Percentiles rank a stretch among this genome's conserved stretches.
Conservation (phyloP, 1,140 invertebrate species). For the Pseudomyrmex gracilis region DNA sequence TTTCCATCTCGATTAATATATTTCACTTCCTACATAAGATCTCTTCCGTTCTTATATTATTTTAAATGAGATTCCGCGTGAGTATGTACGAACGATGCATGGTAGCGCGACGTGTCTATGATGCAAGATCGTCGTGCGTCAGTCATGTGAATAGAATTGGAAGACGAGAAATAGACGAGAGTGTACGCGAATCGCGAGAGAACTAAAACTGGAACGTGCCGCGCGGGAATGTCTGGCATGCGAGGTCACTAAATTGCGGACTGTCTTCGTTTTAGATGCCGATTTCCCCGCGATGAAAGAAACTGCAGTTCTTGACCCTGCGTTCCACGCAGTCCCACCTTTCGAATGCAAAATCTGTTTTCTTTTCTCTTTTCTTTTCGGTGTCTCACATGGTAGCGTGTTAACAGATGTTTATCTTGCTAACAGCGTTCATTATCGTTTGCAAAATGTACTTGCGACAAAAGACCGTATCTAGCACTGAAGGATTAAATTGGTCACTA, state of each 20-base stretch:
- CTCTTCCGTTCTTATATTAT: constrained; percentile 22
- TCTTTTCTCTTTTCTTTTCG: neutral
- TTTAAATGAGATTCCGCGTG: constrained; percentile 31
- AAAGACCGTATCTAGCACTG: too few species aligned
- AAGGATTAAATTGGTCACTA: too few species aligned
- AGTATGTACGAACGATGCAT: neutral
- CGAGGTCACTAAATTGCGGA: constrained; percentile 62
- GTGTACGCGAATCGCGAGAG: constrained; percentile 60
- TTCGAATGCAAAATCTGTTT: neutral
- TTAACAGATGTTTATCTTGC: neutral
- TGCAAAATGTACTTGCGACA: neutral
- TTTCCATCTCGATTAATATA: constrained; percentile 43
- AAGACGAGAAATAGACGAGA: constrained; percentile 13
- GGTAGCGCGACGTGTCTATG: constrained; percentile 4
- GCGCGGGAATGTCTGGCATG: constrained; percentile 63
- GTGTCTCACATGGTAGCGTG: too few species aligned
- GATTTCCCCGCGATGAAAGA: constrained; percentile 34
- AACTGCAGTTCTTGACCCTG: constrained; percentile 2
- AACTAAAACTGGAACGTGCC: constrained; percentile 71
- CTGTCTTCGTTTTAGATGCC: constrained; percentile 32
- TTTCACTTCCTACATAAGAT: constrained; percentile 45
- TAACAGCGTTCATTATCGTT: neutral
- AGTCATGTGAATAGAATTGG: constrained; percentile 24
- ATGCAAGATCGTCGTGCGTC: constrained; percentile 2
- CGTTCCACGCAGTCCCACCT: too few species aligned